Evolutionary conservation across 2,113 vertebrate species (phyloP), one percentile per base, ranked within the genome.

Genomic region (Micronycteris hirsuta): DNA sequence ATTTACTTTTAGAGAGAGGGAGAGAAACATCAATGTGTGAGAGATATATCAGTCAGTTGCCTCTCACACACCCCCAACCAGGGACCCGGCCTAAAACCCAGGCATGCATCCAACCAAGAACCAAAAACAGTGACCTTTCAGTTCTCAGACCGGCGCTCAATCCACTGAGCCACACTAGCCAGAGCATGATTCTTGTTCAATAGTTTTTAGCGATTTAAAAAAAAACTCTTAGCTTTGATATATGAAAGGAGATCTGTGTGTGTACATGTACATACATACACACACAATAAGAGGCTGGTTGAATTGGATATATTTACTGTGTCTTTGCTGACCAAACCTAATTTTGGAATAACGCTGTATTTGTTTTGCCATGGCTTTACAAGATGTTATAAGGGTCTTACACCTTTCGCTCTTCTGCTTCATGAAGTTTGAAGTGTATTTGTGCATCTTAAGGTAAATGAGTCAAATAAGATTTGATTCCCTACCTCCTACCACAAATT

Each of bases 241-340:
- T 4, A 38, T 24, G 47, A 22, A 85, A 54, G 73, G 24, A 41
- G 70, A 8, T 5, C 15, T 58, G 45, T 47, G 54, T 84, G n/a
- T n/a, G n/a, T n/a, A n/a, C n/a, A n/a, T n/a, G n/a, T 28, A 28
- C 19, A 36, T 1, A 63, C 12, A 49, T 8, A 14, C 5, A 43
- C 9, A 47, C 3, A 76, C 2, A 38, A 0, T 1, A 10, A 47
- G 81, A 81, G n/a, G 28, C 61, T 71, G n/a, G 52, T 33, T 52
- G 9, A 54, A 54, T 68, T 41, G 89, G 87, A 70, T 88, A 0
- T 76, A 87, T 94, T 97, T 96, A 82, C 88, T 68, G 14, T 97
- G 87, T 82, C 70, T 97, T 95, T 93, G 54, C 65, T 97, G 96
- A 71, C 84, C 95, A 94, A 97, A 96, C 74, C 12, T 70, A 11